Evolutionary conservation across 2,888 invertebrate genomes (phyloP).

Genomic region (Digitonthophagus gazella): DNA sequence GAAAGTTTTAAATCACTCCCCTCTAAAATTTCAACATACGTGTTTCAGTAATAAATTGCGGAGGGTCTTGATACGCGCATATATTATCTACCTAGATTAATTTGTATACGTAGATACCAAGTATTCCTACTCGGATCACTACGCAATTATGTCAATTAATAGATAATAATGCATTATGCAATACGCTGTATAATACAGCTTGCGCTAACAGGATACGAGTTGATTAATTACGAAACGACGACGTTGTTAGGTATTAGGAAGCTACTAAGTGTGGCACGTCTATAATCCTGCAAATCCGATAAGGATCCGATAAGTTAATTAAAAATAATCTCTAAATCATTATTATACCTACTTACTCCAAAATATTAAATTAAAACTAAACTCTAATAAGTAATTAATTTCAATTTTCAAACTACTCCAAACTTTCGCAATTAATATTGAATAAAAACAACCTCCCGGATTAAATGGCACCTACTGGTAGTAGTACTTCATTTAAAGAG

Average conservation of each 20-base stretch:
- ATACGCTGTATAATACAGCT: background rate
- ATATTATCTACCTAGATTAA: background rate
- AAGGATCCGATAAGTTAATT: no score
- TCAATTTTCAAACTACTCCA: no score
- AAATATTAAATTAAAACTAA: no score
- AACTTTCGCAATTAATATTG: no score
- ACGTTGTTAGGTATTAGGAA: no score
- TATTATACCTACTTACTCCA: no score
- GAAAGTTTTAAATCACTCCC: no score
- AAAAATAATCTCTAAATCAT: no score
- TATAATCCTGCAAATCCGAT: no score
- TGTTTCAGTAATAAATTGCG: background rate
- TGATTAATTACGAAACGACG: background rate
- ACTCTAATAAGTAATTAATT: no score
- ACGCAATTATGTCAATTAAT: background rate
- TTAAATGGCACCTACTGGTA: background rate
- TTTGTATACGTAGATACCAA: background rate
- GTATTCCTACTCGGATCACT: background rate
- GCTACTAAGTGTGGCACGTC: no score
- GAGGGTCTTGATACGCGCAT: background rate
- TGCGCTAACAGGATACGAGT: background rate
- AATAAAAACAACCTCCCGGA: no score
- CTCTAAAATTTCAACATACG: background rate
- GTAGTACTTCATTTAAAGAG: background rate
- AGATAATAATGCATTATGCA: background rate